phyloP scores from a whole-genome alignment of 2,113 vertebrate species.

The Terrapene triunguis region DNA sequence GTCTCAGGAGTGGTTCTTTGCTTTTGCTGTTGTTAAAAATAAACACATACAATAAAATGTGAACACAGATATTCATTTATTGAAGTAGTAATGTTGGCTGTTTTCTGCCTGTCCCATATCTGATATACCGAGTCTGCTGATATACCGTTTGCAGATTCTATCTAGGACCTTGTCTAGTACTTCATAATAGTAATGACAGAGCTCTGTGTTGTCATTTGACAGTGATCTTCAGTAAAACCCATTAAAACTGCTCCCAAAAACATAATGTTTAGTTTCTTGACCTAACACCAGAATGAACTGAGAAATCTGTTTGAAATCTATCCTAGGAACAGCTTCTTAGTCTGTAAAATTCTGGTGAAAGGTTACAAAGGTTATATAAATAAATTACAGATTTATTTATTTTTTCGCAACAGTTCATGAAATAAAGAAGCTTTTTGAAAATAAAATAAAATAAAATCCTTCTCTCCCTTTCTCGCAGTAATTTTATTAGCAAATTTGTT shows the following conservation, averaged over 20 bases:
- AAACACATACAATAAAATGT: conserved; percentile 33
- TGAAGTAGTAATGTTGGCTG: not conserved
- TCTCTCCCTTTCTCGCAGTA: not conserved
- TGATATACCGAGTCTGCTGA: not conserved
- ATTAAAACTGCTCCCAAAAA: not conserved
- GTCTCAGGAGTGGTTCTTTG: conserved; percentile 86
- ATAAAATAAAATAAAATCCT: not conserved
- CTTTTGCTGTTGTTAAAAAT: conserved; percentile 83
- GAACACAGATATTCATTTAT: not conserved
- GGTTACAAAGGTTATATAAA: not conserved
- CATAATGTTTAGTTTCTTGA: conserved; percentile 1
- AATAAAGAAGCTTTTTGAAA: not conserved
- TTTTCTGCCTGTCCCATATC: not conserved
- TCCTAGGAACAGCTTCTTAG: not conserved
- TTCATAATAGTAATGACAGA: not conserved
- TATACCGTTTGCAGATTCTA: not conserved
- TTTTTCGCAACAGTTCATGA: not conserved
- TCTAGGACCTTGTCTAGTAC: not conserved
- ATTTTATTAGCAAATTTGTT: not conserved
- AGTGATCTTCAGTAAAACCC: not conserved
- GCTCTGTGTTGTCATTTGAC: not conserved
- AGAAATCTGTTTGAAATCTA: not conserved
- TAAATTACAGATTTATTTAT: not conserved
- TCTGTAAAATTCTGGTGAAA: not conserved
- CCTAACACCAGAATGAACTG: not conserved